Percentiles rank a stretch among this genome's conserved stretches.
Conservation (phyloP, 2,888 invertebrate species). For the Spisula subtruncata region DNA sequence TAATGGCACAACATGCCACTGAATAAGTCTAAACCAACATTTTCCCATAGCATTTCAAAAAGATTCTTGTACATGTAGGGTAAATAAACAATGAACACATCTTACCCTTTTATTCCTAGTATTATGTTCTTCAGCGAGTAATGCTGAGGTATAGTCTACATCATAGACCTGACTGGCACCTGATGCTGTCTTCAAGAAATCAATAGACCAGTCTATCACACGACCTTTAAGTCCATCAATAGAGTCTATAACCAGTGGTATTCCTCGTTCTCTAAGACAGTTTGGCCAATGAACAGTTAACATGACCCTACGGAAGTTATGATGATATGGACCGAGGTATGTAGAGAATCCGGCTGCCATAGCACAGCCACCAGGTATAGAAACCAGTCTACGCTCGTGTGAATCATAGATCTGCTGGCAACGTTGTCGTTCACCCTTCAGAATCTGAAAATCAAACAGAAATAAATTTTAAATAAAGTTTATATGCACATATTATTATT, state of each 20-base stretch:
- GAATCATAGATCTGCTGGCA: slow-evolving; percentile 86
- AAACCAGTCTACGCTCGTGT: slow-evolving; percentile 80
- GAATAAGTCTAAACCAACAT: not conserved
- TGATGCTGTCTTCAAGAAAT: slow-evolving; percentile 84
- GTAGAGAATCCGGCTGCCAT: slow-evolving; percentile 86
- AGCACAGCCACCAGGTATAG: slow-evolving; percentile 85
- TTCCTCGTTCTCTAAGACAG: slow-evolving; percentile 86
- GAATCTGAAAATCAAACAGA: slow-evolving; percentile 70
- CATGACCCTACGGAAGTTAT: slow-evolving; percentile 86
- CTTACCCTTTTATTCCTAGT: slow-evolving; percentile 60
- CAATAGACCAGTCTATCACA: slow-evolving; percentile 86
- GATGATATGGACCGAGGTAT: slow-evolving; percentile 87
- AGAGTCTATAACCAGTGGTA: slow-evolving; percentile 87
- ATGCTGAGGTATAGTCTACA: slow-evolving; percentile 79
- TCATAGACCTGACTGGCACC: slow-evolving; percentile 83
- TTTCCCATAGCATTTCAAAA: too few species aligned
- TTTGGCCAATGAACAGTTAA: slow-evolving; percentile 87
- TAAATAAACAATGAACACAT: not conserved
- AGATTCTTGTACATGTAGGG: not conserved
- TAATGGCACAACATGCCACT: not conserved
- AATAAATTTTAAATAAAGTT: not conserved
- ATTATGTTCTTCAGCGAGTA: slow-evolving; percentile 74
- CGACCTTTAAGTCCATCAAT: slow-evolving; percentile 86
- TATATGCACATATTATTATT: too few species aligned
- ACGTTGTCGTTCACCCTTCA: slow-evolving; percentile 82